Percentiles rank a stretch among this genome's conserved stretches.
phyloP scores from a whole-genome alignment of 2,797 vertebrate genomes.

The Caiman crocodilus region DNA sequence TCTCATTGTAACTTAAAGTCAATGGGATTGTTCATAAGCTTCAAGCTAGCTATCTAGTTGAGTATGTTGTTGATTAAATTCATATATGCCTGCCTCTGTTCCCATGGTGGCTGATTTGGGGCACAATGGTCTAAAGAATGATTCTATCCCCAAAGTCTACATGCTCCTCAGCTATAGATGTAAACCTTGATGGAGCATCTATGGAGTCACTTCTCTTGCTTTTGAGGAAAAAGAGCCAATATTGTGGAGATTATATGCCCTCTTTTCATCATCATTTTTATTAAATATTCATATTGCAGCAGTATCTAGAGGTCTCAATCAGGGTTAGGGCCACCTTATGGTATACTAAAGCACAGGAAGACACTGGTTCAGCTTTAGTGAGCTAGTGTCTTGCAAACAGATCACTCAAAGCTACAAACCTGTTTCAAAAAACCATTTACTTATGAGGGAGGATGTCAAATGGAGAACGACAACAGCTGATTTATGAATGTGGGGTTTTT shows the following conservation, averaged over 20 bases:
- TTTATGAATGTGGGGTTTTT: neutral
- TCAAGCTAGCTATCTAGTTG: conserved; percentile 16
- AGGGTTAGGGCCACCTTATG: conserved; percentile 21
- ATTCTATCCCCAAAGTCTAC: conserved; percentile 35
- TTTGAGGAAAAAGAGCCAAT: neutral
- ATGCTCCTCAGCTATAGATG: neutral
- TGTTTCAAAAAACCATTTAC: neutral
- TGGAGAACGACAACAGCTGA: neutral
- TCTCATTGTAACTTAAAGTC: conserved; percentile 11
- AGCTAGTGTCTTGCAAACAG: neutral
- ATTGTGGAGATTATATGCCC: conserved; percentile 36
- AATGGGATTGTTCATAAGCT: conserved; percentile 6
- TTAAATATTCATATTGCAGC: conserved; percentile 36
- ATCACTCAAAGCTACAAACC: neutral
- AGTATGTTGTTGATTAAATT: conserved; percentile 24
- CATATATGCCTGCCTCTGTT: conserved; percentile 65
- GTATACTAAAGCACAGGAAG: neutral
- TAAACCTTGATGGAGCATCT: conserved; percentile 55
- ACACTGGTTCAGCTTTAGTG: neutral
- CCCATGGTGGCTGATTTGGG: conserved; percentile 52
- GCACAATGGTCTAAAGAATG: conserved; percentile 45
- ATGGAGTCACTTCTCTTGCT: neutral
- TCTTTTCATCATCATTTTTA: conserved; percentile 48
- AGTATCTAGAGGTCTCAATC: conserved; percentile 34
- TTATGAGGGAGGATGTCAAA: neutral